phyloP scores from a whole-genome alignment of 1,140 invertebrate species.

The Charaxes varanes region DNA sequence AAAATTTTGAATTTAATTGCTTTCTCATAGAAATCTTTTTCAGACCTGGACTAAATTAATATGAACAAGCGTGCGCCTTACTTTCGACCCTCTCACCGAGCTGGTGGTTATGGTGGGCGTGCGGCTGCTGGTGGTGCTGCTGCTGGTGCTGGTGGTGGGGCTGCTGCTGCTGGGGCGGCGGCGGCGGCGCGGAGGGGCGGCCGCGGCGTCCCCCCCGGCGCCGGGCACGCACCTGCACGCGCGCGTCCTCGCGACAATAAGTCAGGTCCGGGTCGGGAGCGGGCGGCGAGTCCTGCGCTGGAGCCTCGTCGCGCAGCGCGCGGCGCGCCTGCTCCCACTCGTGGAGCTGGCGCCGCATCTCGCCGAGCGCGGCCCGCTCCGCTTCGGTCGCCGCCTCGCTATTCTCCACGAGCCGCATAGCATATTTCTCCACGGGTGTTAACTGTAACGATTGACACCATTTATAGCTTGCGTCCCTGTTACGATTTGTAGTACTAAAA shows the following conservation, averaged over 20 bases:
- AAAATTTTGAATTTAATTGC: too few species aligned
- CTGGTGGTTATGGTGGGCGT: too few species aligned
- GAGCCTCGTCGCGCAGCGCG: conserved; percentile 80
- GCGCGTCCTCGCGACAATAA: conserved; percentile 30
- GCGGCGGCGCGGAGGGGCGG: conserved; percentile 28
- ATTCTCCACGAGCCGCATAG: conserved; percentile 92
- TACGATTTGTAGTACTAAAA: background rate
- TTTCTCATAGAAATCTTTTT: too few species aligned
- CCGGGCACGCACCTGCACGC: conserved; percentile 38
- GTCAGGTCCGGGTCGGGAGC: conserved; percentile 57
- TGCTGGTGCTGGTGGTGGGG: too few species aligned
- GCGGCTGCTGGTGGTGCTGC: too few species aligned
- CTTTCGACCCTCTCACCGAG: too few species aligned
- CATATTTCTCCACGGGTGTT: conserved; percentile 93
- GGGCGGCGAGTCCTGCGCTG: conserved; percentile 63
- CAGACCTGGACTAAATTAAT: too few species aligned
- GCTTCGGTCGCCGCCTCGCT: conserved; percentile 89
- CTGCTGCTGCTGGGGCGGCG: conserved; percentile 25
- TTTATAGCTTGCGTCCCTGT: background rate
- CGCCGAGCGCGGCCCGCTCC: conserved; percentile 91
- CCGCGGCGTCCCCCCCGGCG: too few species aligned
- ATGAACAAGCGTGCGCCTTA: too few species aligned
- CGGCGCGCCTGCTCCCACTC: conserved; percentile 94
- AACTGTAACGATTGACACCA: conserved; percentile 76
- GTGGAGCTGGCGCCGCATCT: conserved; percentile 92